phyloP scores from a whole-genome alignment of 2,113 vertebrate species.

The Cottus gobio region DNA sequence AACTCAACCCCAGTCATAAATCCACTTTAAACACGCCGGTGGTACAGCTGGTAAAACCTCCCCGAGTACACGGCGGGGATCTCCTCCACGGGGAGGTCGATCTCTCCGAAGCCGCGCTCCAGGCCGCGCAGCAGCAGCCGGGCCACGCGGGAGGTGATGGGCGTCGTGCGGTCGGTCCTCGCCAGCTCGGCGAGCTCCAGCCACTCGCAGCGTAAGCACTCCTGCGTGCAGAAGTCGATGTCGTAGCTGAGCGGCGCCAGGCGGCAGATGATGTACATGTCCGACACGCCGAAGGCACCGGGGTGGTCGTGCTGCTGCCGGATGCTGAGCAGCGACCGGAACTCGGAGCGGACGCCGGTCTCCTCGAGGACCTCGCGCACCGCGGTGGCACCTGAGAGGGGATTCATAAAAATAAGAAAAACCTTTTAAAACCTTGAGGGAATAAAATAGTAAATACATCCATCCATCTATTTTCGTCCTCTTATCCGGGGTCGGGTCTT shows the following conservation, averaged over 20 bases:
- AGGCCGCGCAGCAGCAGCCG: conserved; percentile 88
- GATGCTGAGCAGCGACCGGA: conserved; percentile 91
- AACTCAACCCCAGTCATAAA: conserved; percentile 32
- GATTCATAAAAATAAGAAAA: background rate
- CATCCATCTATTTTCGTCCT: too few species aligned
- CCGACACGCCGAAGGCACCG: conserved; percentile 91
- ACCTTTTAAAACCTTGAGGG: too few species aligned
- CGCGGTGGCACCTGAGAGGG: conserved; percentile 86
- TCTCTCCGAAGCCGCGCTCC: conserved; percentile 85
- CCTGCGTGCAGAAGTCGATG: conserved; percentile 90
- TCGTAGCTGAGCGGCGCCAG: conserved; percentile 86
- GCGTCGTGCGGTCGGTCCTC: conserved; percentile 78
- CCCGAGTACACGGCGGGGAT: conserved; percentile 88
- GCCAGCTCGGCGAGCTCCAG: conserved; percentile 86
- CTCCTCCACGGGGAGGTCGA: conserved; percentile 89
- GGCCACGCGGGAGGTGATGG: conserved; percentile 89
- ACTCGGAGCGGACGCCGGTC: conserved; percentile 91
- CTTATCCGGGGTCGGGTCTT: too few species aligned
- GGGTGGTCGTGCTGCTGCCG: conserved; percentile 93
- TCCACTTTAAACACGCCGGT: conserved; percentile 73
- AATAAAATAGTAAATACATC: too few species aligned
- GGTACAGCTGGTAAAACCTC: conserved; percentile 91
- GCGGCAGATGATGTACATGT: conserved; percentile 94
- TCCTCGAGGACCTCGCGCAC: conserved; percentile 95
- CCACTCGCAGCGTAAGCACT: conserved; percentile 93